Evolutionary conservation across 2,888 invertebrate species (phyloP).

Genomic region (Fragum whitleyi): DNA sequence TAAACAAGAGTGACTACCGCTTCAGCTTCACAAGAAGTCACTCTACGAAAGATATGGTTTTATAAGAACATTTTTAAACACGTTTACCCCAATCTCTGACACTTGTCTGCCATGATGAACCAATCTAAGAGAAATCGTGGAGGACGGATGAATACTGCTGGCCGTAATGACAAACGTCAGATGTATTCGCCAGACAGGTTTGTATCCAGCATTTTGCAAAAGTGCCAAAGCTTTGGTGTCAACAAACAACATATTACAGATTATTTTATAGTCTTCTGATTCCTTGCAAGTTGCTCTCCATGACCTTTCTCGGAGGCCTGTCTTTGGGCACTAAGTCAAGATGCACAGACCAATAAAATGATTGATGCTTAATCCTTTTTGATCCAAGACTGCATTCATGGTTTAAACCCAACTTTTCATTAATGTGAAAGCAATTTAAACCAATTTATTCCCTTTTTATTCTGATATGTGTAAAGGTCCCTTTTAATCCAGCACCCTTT

Average conservation of each 20-base stretch:
- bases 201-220: too few species aligned
- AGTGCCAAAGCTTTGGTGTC: not conserved
- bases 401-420: too few species aligned
- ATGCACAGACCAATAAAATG: too few species aligned
- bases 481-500: too few species aligned
- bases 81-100: slow-evolving; percentile 22
- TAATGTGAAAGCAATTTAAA: too few species aligned
- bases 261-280: too few species aligned
- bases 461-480: too few species aligned
- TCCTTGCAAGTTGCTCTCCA: too few species aligned
- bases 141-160: slow-evolving; percentile 54
- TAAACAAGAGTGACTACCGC: slow-evolving; percentile 19
- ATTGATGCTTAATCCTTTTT: too few species aligned
- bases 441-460: too few species aligned
- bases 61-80: slow-evolving; percentile 13
- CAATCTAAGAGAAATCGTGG: slow-evolving; percentile 54
- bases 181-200: slow-evolving; percentile 57
- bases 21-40: slow-evolving; percentile 19
- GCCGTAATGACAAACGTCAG: slow-evolving; percentile 50
- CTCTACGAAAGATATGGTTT: slow-evolving; percentile 8
- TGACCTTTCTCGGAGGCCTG: not conserved
- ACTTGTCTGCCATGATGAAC: slow-evolving; percentile 64
- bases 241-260: too few species aligned
- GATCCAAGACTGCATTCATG: too few species aligned
- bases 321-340: not conserved